A percentile compares a stretch with the other conserved stretches of the same genome.
Conservation (phyloP, 1,140 invertebrate genomes). For the Callitettix versicolor region DNA sequence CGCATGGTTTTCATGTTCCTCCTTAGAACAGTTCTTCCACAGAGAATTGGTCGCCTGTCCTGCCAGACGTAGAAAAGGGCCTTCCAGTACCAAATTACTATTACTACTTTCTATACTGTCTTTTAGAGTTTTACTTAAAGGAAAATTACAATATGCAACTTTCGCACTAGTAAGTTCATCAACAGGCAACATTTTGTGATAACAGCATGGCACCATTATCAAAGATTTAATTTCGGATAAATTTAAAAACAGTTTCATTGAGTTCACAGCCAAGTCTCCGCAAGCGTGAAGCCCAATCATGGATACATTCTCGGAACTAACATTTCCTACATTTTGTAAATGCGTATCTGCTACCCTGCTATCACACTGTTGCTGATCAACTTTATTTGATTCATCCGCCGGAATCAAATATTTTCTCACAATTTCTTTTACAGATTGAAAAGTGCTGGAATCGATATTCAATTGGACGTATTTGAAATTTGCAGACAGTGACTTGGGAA, state of each 20-base stretch:
- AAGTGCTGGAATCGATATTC: too few relatives aligned
- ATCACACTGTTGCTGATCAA: too few relatives aligned
- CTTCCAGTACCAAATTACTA: not conserved
- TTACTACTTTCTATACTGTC: not conserved
- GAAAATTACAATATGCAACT: slow-evolving; percentile 49
- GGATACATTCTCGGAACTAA: slow-evolving; percentile 32
- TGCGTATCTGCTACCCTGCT: too few relatives aligned
- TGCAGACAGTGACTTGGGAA: too few relatives aligned
- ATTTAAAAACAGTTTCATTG: slow-evolving; percentile 57
- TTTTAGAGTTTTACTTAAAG: slow-evolving; percentile 31
- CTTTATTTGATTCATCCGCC: too few relatives aligned
- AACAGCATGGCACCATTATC: slow-evolving; percentile 74
- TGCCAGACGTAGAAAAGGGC: slow-evolving; percentile 40
- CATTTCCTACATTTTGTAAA: too few relatives aligned
- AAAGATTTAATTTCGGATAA: slow-evolving; percentile 45
- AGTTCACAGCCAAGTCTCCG: slow-evolving; percentile 64
- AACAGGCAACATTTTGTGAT: slow-evolving; percentile 66
- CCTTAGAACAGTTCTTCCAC: slow-evolving; percentile 34
- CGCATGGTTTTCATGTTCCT: slow-evolving; percentile 37
- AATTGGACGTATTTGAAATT: too few relatives aligned
- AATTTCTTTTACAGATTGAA: too few relatives aligned
- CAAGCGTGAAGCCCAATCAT: slow-evolving; percentile 71
- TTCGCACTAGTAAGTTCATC: too few relatives aligned
- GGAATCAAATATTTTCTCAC: too few relatives aligned
- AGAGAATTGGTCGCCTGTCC: slow-evolving; percentile 40